Evolutionary conservation across 2,113 vertebrate species (phyloP).

Genomic region (Phyllostomus discolor): DNA sequence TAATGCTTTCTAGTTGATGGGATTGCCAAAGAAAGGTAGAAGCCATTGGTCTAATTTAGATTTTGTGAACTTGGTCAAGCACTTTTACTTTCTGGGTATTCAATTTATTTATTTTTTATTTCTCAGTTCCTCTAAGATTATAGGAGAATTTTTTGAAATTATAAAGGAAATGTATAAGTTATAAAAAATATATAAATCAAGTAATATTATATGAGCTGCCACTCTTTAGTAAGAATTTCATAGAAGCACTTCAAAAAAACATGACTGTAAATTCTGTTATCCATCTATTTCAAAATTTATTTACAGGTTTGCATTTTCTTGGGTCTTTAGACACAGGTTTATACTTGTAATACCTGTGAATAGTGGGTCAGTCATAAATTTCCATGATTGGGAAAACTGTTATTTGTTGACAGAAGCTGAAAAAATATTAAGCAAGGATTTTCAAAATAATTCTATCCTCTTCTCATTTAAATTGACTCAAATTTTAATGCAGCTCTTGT

Average conservation of each 20-base stretch:
- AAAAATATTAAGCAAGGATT: slow-evolving; percentile 19
- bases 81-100: neutral
- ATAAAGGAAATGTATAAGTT: neutral
- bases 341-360: neutral
- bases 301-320: neutral
- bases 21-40: neutral
- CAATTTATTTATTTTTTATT: neutral
- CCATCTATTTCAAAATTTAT: neutral
- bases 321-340: neutral
- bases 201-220: neutral
- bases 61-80: neutral
- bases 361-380: neutral
- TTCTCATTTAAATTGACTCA: neutral
- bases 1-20: too few species aligned
- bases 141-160: neutral
- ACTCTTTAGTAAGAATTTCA: neutral
- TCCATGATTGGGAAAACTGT: neutral
- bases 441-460: neutral
- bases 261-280: neutral
- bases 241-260: neutral
- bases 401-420: neutral
- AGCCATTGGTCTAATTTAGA: neutral
- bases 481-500: neutral
- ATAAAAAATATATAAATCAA: neutral
- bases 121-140: neutral